phyloP scores from a whole-genome alignment of 2,797 vertebrate genomes.

The Mus caroli region DNA sequence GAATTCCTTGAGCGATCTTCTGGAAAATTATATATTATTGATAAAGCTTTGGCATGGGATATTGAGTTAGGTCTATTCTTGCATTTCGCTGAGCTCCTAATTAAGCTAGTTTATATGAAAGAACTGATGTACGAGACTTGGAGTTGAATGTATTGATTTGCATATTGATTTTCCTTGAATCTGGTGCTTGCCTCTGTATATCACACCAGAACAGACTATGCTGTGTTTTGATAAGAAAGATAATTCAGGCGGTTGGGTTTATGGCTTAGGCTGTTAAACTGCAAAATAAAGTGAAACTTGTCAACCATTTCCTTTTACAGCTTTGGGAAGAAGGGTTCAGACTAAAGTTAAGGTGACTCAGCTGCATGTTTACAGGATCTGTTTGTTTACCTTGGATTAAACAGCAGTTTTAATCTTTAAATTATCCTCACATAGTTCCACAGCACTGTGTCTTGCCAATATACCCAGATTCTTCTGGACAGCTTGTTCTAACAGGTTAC shows the following conservation, averaged over 20 bases:
- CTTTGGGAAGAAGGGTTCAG: constrained; percentile 48
- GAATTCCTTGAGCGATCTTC: constrained; percentile 51
- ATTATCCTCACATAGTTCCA: background rate
- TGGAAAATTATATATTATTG: constrained; percentile 77
- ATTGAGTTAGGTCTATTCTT: constrained; percentile 74
- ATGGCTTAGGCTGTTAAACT: constrained; percentile 72
- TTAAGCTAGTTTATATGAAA: constrained; percentile 79
- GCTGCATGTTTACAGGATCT: constrained; percentile 40
- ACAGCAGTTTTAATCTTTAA: background rate
- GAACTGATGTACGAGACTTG: constrained; percentile 68
- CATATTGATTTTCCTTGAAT: constrained; percentile 81
- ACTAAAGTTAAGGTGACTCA: constrained; percentile 47
- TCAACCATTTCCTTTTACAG: constrained; percentile 70
- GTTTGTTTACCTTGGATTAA: constrained; percentile 41
- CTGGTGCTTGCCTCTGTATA: constrained; percentile 67
- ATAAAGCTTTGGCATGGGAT: constrained; percentile 66
- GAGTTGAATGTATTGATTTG: constrained; percentile 82
- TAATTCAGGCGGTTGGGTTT: constrained; percentile 72
- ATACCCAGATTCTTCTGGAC: background rate
- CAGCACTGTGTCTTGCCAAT: background rate
- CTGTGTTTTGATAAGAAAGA: constrained; percentile 77
- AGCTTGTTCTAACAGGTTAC: background rate
- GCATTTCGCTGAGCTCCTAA: constrained; percentile 75
- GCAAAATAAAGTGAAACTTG: constrained; percentile 72
- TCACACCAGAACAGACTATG: constrained; percentile 55